Conservation (phyloP, 2,888 invertebrate genomes). For the Cryptocheilus praepositus region DNA sequence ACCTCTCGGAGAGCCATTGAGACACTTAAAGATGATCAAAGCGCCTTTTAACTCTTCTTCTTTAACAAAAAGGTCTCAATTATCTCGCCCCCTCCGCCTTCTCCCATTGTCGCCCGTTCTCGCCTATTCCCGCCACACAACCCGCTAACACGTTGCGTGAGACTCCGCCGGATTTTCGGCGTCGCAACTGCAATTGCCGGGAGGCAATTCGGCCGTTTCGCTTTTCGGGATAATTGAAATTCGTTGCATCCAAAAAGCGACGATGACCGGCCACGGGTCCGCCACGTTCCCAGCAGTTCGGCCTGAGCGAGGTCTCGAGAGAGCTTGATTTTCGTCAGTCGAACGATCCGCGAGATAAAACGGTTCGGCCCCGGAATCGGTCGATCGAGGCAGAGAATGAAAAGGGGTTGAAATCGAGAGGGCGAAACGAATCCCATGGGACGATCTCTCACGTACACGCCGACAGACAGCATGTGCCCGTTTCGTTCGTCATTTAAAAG, state of each 20-base stretch:
- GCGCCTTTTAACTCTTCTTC: too few relatives aligned
- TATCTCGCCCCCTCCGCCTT: too few relatives aligned
- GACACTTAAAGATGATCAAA: too few relatives aligned
- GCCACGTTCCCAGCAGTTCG: neutral
- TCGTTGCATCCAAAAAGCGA: conserved; percentile 27
- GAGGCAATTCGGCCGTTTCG: conserved; percentile 3
- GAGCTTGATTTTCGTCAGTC: conserved; percentile 3
- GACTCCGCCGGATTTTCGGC: too few relatives aligned
- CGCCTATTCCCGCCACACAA: too few relatives aligned
- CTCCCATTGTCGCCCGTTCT: too few relatives aligned
- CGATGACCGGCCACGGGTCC: conserved; percentile 7
- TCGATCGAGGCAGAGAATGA: conserved; percentile 5
- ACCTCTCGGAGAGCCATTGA: too few relatives aligned
- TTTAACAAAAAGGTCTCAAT: too few relatives aligned
- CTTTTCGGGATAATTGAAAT: conserved; percentile 35
- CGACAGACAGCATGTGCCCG: neutral
- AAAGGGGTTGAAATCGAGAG: conserved; percentile 26
- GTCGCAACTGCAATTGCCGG: too few relatives aligned
- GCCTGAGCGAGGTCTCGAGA: conserved; percentile 5
- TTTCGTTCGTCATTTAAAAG: conserved; percentile 29
- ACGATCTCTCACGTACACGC: conserved; percentile 21
- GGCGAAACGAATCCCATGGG: conserved; percentile 32
- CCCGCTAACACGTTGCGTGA: too few relatives aligned
- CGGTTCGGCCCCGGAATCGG: neutral
- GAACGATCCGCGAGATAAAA: conserved; percentile 17